A percentile compares a stretch with the other conserved stretches of the same genome.
Conservation (phyloP, 2,797 vertebrate species). For the Scarus forsteni region DNA sequence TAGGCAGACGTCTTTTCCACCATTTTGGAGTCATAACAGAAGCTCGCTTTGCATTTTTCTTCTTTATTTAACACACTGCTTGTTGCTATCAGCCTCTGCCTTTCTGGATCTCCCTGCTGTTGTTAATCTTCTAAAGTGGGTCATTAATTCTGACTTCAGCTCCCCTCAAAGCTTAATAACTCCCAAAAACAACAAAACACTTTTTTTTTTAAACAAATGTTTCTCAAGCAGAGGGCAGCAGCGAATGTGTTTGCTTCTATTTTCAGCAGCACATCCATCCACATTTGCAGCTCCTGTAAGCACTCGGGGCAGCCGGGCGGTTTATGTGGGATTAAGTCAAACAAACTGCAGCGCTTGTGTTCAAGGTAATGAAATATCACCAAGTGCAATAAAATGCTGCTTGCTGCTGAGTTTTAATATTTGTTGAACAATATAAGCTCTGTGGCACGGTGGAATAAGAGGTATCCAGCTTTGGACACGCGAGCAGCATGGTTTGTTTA, state of each 20-base stretch:
- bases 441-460: not conserved
- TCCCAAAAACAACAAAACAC: not conserved
- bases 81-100: not conserved
- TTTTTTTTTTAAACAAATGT: not conserved
- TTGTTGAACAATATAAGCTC: not conserved
- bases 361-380: not conserved
- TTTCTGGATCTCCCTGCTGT: not conserved
- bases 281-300: slow-evolving; percentile 6
- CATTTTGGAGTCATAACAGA: no score
- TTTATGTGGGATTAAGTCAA: slow-evolving; percentile 1
- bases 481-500: not conserved
- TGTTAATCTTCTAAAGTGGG: not conserved
- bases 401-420: not conserved
- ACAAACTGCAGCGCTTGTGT: slow-evolving; percentile 4
- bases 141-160: not conserved
- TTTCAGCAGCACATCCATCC: not conserved
- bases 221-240: not conserved
- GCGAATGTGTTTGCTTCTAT: not conserved
- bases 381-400: not conserved
- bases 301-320: not conserved
- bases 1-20: no score
- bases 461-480: not conserved
- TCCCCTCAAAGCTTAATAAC: not conserved
- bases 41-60: not conserved
- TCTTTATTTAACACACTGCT: not conserved